Conservation (phyloP, 2,888 invertebrate genomes). For the Euplexia lucipara region DNA sequence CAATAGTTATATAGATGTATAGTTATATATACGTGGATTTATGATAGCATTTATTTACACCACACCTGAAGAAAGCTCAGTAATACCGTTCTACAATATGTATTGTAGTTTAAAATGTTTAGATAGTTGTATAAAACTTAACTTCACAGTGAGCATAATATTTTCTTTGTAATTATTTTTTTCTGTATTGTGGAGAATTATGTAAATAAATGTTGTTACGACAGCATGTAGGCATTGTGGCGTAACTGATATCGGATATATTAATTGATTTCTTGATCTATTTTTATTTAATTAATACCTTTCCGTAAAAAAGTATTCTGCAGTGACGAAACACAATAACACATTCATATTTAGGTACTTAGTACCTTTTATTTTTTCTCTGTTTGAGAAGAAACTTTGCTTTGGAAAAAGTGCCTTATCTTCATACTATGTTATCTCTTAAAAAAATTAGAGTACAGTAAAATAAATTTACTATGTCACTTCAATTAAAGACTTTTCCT, state of each 20-base stretch:
- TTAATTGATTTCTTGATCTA: background rate
- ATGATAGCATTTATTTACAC: constrained; percentile 84
- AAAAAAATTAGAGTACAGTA: too few relatives aligned
- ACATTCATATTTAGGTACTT: too few relatives aligned
- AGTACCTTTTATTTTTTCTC: background rate
- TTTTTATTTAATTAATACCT: background rate
- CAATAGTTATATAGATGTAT: constrained; percentile 76
- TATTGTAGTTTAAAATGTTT: constrained; percentile 62
- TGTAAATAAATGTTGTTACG: constrained; percentile 59
- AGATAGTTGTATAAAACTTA: constrained; percentile 56
- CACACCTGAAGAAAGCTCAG: constrained; percentile 91
- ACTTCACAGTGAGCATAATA: constrained; percentile 72
- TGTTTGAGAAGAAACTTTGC: background rate
- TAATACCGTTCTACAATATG: constrained; percentile 72
- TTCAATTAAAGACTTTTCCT: background rate
- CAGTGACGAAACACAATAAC: too few relatives aligned
- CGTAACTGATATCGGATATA: constrained; percentile 41
- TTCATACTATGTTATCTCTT: background rate
- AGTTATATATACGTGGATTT: constrained; percentile 66
- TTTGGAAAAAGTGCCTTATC: background rate
- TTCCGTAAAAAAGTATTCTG: too few relatives aligned
- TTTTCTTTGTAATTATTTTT: constrained; percentile 62
- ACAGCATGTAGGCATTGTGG: constrained; percentile 13
- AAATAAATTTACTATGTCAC: background rate
- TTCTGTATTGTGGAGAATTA: constrained; percentile 36